Base-by-base conservation (phyloP, 2,797 vertebrate genomes). In the Coccyzus lansbergi region DNA sequence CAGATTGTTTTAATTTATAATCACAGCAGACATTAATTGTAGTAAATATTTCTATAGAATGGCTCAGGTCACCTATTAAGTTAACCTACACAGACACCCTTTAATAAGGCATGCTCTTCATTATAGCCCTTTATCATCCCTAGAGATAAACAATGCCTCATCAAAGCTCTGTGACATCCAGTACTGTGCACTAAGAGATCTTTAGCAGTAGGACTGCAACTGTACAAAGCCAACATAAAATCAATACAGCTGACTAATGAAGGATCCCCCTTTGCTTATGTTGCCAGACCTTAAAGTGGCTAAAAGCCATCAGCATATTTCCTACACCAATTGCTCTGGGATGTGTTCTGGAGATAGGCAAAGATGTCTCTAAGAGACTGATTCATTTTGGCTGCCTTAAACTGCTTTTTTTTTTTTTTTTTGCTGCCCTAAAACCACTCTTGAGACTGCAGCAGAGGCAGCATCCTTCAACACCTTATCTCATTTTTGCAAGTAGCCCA, bases 191-290 rank as follows among this genome's bases (percentile, higher is more conserved):
- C 28, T 64, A 93, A 91, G 86, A 89, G 79, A 64, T 87, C 78
- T 94, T 85, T 65, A 75, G 72, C 84, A 81, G 51, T 12, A 48
- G 51, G 55, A 49, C 63, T 88, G 34, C 0, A 0, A 62, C 0
- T 69, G 56, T 64, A 79, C 67, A 83, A 83, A 87, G 58, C 38
- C 55, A 81, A 64, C 59, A 51, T 14, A 72, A 95, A 95, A 96
- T 90, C 93, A 92, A 92, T 89, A 92, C 21, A 75, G 72, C 34
- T 88, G 79, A 92, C 65, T 94, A 93, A 94, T 59, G 84, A 92
- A 92, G 55, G 62, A 88, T 76, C 65, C 79, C 65, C 79, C 79
- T 85, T 52, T 78, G 69, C 82, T 89, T 69, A 55, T 56, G 72
- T 10, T 67, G 53, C 11, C 58, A 93, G 79, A 81, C 25, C 40